phyloP scores from a whole-genome alignment of 2,888 invertebrate species.

The Timandra comae region DNA sequence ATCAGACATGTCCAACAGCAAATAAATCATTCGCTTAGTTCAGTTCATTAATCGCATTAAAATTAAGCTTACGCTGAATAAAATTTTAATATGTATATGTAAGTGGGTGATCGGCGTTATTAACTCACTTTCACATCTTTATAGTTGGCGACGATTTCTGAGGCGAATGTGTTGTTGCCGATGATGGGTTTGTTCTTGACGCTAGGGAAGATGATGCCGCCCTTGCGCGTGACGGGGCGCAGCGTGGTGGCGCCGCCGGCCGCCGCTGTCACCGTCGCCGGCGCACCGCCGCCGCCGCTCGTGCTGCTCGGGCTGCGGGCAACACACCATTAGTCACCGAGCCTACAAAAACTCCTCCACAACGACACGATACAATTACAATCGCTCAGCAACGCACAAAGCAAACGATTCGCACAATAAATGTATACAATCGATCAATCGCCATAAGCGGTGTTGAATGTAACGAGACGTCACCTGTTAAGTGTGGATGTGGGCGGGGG shows the following conservation, averaged over 20 bases:
- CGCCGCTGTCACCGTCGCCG: constrained; percentile 56
- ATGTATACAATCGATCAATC: constrained; percentile 19
- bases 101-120: constrained; percentile 14
- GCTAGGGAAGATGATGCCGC: constrained; percentile 92
- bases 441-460: constrained; percentile 30
- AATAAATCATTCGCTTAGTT: no score
- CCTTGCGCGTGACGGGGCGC: constrained; percentile 78
- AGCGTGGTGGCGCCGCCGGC: constrained; percentile 45
- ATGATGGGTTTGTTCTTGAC: constrained; percentile 93
- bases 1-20: no score
- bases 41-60: no score
- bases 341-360: constrained; percentile 26
- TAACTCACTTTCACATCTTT: constrained; percentile 89
- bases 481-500: constrained; percentile 38
- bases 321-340: constrained; percentile 55
- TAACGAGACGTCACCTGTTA: constrained; percentile 66
- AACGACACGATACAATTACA: constrained; percentile 11
- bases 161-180: constrained; percentile 88
- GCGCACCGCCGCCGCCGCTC: constrained; percentile 43
- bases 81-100: no score
- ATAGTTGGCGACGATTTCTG: constrained; percentile 84
- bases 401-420: constrained; percentile 27
- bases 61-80: no score
- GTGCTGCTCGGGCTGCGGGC: constrained; percentile 68
- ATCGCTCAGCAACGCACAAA: constrained; percentile 32